These are phyloP conservation scores for Danaus chrysippus DNA, from an alignment of 2,888 invertebrate species.

Conservation along the genomic window DNA sequence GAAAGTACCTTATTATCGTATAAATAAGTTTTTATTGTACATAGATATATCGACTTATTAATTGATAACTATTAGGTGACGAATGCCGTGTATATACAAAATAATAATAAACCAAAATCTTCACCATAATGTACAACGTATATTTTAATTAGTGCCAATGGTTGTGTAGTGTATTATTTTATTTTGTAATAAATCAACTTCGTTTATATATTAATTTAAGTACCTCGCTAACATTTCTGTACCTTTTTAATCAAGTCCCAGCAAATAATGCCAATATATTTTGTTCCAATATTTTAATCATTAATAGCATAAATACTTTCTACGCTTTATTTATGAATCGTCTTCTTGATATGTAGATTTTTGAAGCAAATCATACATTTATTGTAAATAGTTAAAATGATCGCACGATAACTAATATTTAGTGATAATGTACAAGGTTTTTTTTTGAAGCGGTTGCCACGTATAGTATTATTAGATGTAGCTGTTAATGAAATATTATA, in stretches of 20 bases:
- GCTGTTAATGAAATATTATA: constrained; percentile 5
- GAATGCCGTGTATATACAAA: constrained; percentile 75
- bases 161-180: constrained; percentile 44
- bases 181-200: constrained; percentile 13
- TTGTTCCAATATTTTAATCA: too few species aligned
- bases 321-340: too few species aligned
- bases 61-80: constrained; percentile 36
- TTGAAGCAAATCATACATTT: too few species aligned
- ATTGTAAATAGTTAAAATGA: not conserved
- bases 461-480: constrained; percentile 33
- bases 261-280: too few species aligned
- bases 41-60: constrained; percentile 34
- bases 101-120: constrained; percentile 69
- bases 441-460: constrained; percentile 19
- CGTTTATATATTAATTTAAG: constrained; percentile 2
- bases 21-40: constrained; percentile 54
- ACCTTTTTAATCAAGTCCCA: too few species aligned
- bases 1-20: constrained; percentile 57
- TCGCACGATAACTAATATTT: not conserved
- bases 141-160: constrained; percentile 64
- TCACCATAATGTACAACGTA: constrained; percentile 73
- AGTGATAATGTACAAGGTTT: not conserved
- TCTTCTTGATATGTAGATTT: too few species aligned
- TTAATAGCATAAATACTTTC: too few species aligned
- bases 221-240: constrained; percentile 12